Conservation (phyloP, 2,888 invertebrate genomes). For the Cryptus armator region DNA sequence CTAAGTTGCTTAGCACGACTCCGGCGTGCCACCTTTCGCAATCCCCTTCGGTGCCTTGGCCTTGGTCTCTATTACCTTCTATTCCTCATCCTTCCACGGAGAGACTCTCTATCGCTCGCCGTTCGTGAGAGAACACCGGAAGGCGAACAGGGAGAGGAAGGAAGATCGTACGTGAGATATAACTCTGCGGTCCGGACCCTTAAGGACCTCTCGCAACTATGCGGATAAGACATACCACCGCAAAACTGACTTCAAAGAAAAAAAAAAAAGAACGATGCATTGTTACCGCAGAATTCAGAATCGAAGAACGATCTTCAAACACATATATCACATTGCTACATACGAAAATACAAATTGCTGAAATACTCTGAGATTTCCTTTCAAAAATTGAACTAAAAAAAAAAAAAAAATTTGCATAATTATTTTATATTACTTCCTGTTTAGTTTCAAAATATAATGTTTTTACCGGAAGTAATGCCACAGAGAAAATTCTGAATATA, state of each 20-base stretch:
- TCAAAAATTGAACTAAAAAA: too few species aligned
- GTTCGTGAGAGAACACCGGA: background rate
- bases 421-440: too few species aligned
- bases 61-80: slow-evolving; percentile 42
- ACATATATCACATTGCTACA: too few species aligned
- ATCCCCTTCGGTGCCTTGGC: slow-evolving; percentile 69
- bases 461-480: too few species aligned
- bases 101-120: slow-evolving; percentile 12
- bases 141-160: background rate
- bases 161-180: slow-evolving; percentile 42
- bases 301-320: too few species aligned
- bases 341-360: too few species aligned
- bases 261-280: background rate
- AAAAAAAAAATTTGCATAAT: too few species aligned
- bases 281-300: too few species aligned
- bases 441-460: too few species aligned
- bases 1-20: slow-evolving; percentile 83
- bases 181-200: slow-evolving; percentile 23
- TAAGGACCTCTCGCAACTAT: slow-evolving; percentile 21
- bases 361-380: too few species aligned
- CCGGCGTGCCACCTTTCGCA: slow-evolving; percentile 74
- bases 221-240: slow-evolving; percentile 10
- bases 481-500: too few species aligned
- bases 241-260: background rate
- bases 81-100: slow-evolving; percentile 31